Evolutionary conservation across 1,140 invertebrate species (phyloP).

Genomic region (Cryptotermes secundus): DNA sequence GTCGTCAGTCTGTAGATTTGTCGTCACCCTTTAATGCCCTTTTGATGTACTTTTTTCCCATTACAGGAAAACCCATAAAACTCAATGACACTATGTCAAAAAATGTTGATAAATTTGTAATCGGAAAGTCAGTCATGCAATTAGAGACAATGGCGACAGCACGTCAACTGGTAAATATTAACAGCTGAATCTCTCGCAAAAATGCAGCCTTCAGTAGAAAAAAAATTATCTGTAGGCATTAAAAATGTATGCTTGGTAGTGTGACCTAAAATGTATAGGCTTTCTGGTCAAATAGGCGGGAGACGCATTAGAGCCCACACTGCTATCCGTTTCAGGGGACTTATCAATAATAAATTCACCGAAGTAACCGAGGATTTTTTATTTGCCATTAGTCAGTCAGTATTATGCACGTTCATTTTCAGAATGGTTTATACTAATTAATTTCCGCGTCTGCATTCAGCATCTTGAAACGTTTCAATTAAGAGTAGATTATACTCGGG

Average conservation of each 20-base stretch:
- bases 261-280: not conserved
- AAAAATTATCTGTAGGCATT: constrained; percentile 12
- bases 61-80: constrained; percentile 16
- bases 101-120: constrained; percentile 20
- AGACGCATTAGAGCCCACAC: too few species aligned
- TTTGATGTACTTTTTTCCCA: constrained; percentile 19
- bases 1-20: constrained; percentile 1
- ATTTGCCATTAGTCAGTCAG: too few species aligned
- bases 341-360: too few species aligned
- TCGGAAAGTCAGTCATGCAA: not conserved
- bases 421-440: too few species aligned
- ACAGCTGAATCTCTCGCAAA: not conserved
- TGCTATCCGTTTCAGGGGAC: too few species aligned
- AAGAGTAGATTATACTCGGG: too few species aligned
- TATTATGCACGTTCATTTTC: too few species aligned
- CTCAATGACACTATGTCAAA: constrained; percentile 17
- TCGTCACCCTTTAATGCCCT: constrained; percentile 17
- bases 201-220: not conserved
- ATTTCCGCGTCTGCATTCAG: too few species aligned
- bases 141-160: constrained; percentile 5
- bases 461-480: too few species aligned
- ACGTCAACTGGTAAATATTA: constrained; percentile 19
- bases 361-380: too few species aligned
- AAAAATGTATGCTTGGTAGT: not conserved
- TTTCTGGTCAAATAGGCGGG: not conserved